phyloP scores from a whole-genome alignment of 2,113 vertebrate species.

The Lanius collurio region DNA sequence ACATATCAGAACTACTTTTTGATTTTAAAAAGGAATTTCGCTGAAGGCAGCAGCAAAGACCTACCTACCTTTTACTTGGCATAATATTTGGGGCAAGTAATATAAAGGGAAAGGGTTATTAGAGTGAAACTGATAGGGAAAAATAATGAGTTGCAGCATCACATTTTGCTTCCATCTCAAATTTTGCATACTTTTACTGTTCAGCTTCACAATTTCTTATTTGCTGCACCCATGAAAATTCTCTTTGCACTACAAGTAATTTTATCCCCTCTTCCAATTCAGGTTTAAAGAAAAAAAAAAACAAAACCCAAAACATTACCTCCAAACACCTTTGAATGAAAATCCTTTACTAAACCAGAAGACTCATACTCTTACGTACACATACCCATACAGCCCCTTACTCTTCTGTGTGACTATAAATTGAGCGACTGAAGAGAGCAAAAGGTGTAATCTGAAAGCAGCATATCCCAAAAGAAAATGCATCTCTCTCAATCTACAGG shows the following conservation, averaged over 20 bases:
- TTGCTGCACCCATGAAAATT: background rate
- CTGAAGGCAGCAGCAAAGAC: background rate
- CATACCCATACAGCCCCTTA: background rate
- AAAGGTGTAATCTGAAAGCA: background rate
- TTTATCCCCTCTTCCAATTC: background rate
- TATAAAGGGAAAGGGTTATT: background rate
- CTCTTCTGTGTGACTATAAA: background rate
- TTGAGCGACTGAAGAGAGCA: background rate
- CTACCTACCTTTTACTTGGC: background rate
- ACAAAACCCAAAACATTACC: background rate
- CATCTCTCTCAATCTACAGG: background rate
- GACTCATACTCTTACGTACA: background rate
- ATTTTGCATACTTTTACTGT: background rate
- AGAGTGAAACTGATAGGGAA: background rate
- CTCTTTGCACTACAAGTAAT: slow-evolving; percentile 32
- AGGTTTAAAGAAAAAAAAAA: background rate
- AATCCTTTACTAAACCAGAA: background rate
- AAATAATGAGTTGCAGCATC: background rate
- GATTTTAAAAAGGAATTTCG: background rate
- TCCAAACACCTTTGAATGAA: background rate
- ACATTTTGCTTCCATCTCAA: background rate
- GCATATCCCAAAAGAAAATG: background rate
- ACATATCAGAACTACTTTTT: background rate
- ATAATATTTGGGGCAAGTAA: background rate
- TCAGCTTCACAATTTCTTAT: background rate